phyloP scores from a whole-genome alignment of 2,113 vertebrate species.

The Periophthalmodon schlosseri region DNA sequence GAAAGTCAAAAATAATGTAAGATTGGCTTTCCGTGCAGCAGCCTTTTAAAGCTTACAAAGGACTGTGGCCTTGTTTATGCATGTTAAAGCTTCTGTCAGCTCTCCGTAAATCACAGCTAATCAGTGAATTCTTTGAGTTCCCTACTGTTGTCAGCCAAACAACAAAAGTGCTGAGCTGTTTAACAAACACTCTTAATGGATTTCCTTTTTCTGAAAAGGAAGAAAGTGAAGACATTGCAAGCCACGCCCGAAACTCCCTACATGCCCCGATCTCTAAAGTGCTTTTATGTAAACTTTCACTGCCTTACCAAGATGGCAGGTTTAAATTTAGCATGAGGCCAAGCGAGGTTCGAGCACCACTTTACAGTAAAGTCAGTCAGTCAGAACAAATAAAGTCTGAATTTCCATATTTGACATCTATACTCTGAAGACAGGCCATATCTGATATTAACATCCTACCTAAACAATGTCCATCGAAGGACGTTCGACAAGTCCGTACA shows the following conservation, averaged over 20 bases:
- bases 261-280: constrained; percentile 58
- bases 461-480: constrained; percentile 28
- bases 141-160: constrained; percentile 51
- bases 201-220: constrained; percentile 42
- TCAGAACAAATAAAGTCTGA: constrained; percentile 65
- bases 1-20: neutral
- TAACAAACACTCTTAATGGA: constrained; percentile 59
- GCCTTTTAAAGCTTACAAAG: constrained; percentile 17
- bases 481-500: constrained; percentile 24
- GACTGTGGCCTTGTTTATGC: constrained; percentile 11
- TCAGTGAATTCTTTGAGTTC: constrained; percentile 49
- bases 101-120: constrained; percentile 40
- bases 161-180: constrained; percentile 66
- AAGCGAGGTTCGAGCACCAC: constrained; percentile 46
- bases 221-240: constrained; percentile 37
- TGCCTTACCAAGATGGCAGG: constrained; percentile 54
- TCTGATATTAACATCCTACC: constrained; percentile 30
- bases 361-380: constrained; percentile 61
- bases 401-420: constrained; percentile 33
- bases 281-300: constrained; percentile 50
- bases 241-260: constrained; percentile 26
- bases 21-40: constrained; percentile 2
- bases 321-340: constrained; percentile 64
- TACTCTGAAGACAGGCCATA: constrained; percentile 16
- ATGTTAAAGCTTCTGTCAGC: constrained; percentile 44